phyloP scores from a whole-genome alignment of 2,797 vertebrate species.

The Furcifer pardalis region DNA sequence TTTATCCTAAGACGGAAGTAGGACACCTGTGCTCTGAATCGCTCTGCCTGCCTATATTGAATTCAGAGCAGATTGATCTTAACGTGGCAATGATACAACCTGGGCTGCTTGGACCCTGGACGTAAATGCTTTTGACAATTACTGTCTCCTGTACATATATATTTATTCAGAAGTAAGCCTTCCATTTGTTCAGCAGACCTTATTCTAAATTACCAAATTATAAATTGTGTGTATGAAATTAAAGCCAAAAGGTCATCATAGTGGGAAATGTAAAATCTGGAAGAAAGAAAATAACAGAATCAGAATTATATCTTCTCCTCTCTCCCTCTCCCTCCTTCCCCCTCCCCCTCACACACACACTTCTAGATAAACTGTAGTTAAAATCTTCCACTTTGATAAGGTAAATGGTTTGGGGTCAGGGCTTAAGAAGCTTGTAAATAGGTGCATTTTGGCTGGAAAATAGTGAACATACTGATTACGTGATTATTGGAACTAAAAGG shows the following conservation, averaged over 20 bases:
- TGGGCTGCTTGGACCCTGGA: background rate
- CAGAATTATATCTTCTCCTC: background rate
- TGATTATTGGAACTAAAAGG: background rate
- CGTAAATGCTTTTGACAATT: background rate
- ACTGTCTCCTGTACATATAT: background rate
- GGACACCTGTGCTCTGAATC: background rate
- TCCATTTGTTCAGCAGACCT: background rate
- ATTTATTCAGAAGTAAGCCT: background rate
- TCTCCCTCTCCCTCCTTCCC: no score
- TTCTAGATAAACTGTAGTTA: no score
- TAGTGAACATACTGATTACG: background rate
- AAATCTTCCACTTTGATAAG: no score
- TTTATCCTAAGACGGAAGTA: no score
- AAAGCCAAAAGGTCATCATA: background rate
- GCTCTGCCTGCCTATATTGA: background rate
- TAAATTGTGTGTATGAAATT: background rate
- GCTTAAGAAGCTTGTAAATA: no score
- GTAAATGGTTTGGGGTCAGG: background rate
- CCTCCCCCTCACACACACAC: no score
- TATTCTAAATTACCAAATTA: background rate
- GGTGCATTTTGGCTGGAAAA: background rate
- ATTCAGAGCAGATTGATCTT: background rate
- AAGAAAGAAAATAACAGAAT: background rate
- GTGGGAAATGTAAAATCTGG: background rate
- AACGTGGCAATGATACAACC: background rate